Evolutionary conservation across 2,888 invertebrate genomes (phyloP), one percentile per base, ranked within the genome.

Genomic region (Catocala nupta): DNA sequence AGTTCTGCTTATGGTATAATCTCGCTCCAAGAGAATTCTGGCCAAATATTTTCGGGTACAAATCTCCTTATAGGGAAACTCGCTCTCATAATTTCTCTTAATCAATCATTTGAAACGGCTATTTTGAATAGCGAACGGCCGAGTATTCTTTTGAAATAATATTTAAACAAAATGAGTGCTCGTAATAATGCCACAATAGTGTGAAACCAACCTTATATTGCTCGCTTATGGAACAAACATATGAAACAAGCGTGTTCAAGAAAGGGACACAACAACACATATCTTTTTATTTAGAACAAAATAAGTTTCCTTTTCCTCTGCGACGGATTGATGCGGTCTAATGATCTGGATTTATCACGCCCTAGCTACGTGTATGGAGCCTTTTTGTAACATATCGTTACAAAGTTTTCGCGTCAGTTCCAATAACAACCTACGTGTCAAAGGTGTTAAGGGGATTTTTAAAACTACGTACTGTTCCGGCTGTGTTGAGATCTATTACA

Each of bases 251-350:
- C 57, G 45, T 70, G 64, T 67, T 61, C 56, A 59, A 67, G 67
- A 74, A 75, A 74, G 63, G 57, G 72, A 74, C 73, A 72, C 62
- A 70, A 57, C 63, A 63, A 64, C 70, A 74, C 62, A 70, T 75
- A 71, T 73, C 58, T 73, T 73, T 75, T 70, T 75, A 75, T 75
- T 75, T 75, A 75, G 71, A 75, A 68, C 68, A 68, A 75, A 75
- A 75, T 73, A 75, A 65, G 65, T 65, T 62, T 55, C 44, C 58
- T 75, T 74, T 74, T 66, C 54, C 52, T 56, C 45, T 65, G 52
- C 57, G 55, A 59, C 49, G 63, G 71, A 75, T 75, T 73, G 76
- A 75, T 75, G 73, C 56, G 68, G 63, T 70, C 73, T 75, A 75
- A 75, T 75, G 74, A 73, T 75, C 74, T 68, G 68, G 73, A 75